A percentile compares a stretch with the other conserved stretches of the same genome.
Conservation (phyloP, 2,888 invertebrate genomes). For the Catocala nupta region DNA sequence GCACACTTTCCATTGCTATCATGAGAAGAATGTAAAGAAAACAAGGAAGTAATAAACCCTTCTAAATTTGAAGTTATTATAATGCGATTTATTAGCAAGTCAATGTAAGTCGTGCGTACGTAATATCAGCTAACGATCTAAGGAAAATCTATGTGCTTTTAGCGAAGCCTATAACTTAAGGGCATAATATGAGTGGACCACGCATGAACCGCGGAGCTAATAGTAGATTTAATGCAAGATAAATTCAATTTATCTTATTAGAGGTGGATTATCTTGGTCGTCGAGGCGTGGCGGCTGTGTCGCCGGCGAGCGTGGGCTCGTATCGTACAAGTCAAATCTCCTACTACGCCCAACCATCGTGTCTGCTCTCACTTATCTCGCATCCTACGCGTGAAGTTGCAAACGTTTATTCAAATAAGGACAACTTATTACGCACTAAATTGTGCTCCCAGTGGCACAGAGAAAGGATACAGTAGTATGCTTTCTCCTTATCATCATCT, state of each 20-base stretch:
- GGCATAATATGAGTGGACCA: conserved; percentile 63
- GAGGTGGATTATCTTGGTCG: conserved; percentile 59
- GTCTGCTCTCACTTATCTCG: conserved; percentile 46
- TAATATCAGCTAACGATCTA: conserved; percentile 49
- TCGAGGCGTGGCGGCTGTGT: conserved; percentile 57
- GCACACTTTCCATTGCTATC: not conserved
- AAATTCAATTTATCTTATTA: conserved; percentile 76
- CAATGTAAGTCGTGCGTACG: conserved; percentile 26
- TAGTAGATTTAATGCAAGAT: conserved; percentile 71
- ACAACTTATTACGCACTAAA: conserved; percentile 40
- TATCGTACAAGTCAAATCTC: conserved; percentile 53
- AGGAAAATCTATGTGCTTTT: conserved; percentile 58
- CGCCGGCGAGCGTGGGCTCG: conserved; percentile 62
- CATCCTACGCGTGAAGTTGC: conserved; percentile 51
- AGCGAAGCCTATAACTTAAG: conserved; percentile 57
- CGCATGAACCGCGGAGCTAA: conserved; percentile 61
- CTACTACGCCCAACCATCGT: conserved; percentile 38
- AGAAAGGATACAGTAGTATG: conserved; percentile 7
- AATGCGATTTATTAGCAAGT: conserved; percentile 24
- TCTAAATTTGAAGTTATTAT: conserved; percentile 17
- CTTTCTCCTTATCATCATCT: conserved; percentile 32
- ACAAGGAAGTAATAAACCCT: conserved; percentile 7
- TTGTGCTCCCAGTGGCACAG: conserved; percentile 18
- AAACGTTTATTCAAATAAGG: conserved; percentile 46
- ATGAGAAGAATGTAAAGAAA: not conserved